Evolutionary conservation across 2,113 vertebrate genomes (phyloP).

Genomic region (Donacobius atricapilla): DNA sequence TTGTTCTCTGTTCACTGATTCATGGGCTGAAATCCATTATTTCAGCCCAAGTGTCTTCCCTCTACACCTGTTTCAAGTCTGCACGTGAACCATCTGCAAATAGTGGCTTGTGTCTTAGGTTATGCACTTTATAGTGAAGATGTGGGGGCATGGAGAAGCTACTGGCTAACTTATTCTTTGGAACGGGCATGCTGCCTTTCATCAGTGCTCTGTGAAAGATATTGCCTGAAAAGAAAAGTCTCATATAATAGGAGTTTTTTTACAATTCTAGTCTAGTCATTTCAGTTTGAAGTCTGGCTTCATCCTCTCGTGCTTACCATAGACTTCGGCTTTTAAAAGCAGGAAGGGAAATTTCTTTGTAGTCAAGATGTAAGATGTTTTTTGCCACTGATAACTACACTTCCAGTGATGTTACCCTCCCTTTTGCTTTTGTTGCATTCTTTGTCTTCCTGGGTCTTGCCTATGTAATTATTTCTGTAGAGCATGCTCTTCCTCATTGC

Average conservation of each 20-base stretch:
- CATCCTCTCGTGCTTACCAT: background rate
- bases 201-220: background rate
- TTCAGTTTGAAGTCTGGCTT: background rate
- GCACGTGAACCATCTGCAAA: background rate
- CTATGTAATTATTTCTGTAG: background rate
- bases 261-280: background rate
- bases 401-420: background rate
- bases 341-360: background rate
- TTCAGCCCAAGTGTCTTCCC: background rate
- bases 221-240: background rate
- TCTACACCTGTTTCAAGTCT: background rate
- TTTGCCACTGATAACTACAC: background rate
- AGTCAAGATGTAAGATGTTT: background rate
- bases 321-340: background rate
- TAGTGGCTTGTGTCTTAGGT: background rate
- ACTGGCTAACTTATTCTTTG: background rate
- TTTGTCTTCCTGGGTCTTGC: background rate
- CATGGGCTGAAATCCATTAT: background rate
- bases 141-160: background rate
- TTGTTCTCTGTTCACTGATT: background rate
- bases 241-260: background rate
- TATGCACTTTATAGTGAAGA: background rate
- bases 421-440: background rate
- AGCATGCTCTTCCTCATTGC: background rate
- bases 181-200: background rate